These are phyloP conservation scores for Ptychadena robeensis DNA, from an alignment of 2,797 vertebrate genomes.

Conservation along the genomic window DNA sequence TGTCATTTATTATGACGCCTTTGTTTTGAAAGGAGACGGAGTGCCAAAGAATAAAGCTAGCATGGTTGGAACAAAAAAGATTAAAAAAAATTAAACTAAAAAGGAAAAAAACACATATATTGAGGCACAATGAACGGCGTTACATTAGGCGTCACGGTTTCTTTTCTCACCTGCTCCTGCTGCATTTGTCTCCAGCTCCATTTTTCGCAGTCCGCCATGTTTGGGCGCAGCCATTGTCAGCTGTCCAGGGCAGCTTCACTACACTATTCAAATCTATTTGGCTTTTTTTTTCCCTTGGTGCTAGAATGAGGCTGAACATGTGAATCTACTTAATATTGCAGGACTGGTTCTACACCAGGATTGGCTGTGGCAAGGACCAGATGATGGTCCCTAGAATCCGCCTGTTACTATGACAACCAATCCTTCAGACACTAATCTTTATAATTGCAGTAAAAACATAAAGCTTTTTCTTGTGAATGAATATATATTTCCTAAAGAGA, in stretches of 20 bases:
- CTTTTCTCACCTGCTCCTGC: constrained; percentile 89
- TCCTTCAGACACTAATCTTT: constrained; percentile 86
- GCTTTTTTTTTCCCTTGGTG: constrained; percentile 80
- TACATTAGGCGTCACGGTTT: constrained; percentile 62
- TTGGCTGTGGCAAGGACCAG: constrained; percentile 92
- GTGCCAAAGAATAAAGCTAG: constrained; percentile 25
- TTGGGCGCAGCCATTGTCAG: constrained; percentile 75
- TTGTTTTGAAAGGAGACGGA: constrained; percentile 49
- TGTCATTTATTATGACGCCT: constrained; percentile 69
- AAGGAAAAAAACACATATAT: constrained; percentile 51
- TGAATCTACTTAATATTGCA: constrained; percentile 93
- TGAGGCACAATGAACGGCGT: constrained; percentile 46
- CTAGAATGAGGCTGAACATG: constrained; percentile 82
- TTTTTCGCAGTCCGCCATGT: constrained; percentile 86
- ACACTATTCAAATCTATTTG: constrained; percentile 84
- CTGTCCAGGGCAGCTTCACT: constrained; percentile 76
- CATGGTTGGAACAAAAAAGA: constrained; percentile 9
- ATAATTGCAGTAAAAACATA: constrained; percentile 81
- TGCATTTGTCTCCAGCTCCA: constrained; percentile 74
- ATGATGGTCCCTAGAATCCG: constrained; percentile 91
- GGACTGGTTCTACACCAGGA: constrained; percentile 87
- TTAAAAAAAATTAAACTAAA: constrained; percentile 57
- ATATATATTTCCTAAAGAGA: no score
- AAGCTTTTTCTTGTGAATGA: constrained; percentile 56
- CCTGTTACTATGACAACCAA: constrained; percentile 96